Base-by-base conservation (phyloP, 1,140 invertebrate genomes). In the Scaptomyza hsui region DNA sequence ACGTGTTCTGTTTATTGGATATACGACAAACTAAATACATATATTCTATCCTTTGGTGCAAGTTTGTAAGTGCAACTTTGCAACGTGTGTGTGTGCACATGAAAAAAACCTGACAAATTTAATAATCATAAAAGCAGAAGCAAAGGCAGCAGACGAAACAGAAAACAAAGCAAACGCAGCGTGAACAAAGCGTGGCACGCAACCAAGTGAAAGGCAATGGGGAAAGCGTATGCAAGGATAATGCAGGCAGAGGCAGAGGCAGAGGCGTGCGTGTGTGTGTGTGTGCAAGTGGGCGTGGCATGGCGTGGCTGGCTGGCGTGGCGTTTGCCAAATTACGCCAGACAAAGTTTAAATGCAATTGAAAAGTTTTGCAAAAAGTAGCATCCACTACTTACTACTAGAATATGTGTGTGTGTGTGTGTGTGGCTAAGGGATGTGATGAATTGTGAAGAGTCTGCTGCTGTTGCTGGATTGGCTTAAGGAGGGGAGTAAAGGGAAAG, bases 341-440 rank as follows among this genome's bases (percentile, higher is more conserved):
- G 75, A 83, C 56, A 72, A 85, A 83, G 72, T 79, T 79, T 53
- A 79, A 83, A 85, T 83, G 80, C 75, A 83, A 83, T 83, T 83
- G 80, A 83, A 85, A 83, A 79, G 68, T 79, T 70, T 76, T 52
- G 42, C 48, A 49, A 57, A 68, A 60, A 59, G 41, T 52, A 61
- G 65, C 45, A 42, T 45, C 26, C 26, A 37, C 32, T n/a, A n/a
- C 49, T 47, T 9, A 29, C 26, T 9, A 29, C 26, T 9, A n/a
- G n/a, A n/a, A 42, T 39, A 44, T 18, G 19, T 41, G 29, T 15
- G 56, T 26, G 12, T 24, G 6, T 24, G n/a, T n/a, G n/a, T n/a
- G n/a, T n/a, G n/a, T n/a, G n/a, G n/a, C n/a, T n/a, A n/a, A n/a
- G n/a, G n/a, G n/a, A 37, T 37, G 32, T n/a, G 45, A 41, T 39